Conservation (phyloP, 2,797 vertebrate species). For the Argya squamiceps region DNA sequence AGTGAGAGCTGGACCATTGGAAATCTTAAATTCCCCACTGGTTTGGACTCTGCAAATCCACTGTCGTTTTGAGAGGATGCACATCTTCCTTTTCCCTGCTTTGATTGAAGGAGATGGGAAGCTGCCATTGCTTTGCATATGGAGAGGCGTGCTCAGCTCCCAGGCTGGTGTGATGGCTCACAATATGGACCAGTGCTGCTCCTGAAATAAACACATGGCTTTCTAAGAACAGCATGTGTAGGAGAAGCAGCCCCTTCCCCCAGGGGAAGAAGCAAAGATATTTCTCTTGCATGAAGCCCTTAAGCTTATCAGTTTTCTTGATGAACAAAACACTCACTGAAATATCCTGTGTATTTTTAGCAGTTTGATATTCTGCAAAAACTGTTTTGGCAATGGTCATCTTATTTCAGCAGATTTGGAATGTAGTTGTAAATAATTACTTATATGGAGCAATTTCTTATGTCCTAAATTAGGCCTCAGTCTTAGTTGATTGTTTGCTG, state of each 20-base stretch:
- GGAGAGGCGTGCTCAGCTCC: background rate
- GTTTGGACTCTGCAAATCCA: background rate
- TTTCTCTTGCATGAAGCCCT: background rate
- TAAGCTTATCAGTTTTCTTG: background rate
- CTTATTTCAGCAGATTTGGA: background rate
- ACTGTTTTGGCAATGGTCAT: background rate
- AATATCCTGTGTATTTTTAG: background rate
- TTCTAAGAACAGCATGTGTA: background rate
- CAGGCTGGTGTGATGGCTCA: background rate
- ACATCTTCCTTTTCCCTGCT: background rate
- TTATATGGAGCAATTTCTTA: background rate
- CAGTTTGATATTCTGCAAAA: background rate
- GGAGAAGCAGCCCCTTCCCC: background rate
- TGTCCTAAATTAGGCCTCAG: background rate
- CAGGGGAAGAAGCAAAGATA: background rate
- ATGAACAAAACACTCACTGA: background rate
- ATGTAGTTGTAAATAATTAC: background rate
- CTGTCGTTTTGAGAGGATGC: background rate
- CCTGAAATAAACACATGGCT: background rate
- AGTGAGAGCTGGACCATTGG: background rate
- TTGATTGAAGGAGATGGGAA: background rate
- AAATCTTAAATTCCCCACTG: background rate
- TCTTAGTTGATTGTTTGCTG: background rate
- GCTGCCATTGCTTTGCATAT: background rate
- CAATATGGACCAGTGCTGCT: background rate